Evolutionary conservation across 1,140 invertebrate species (phyloP).

Genomic region (Diabrotica virgifera): DNA sequence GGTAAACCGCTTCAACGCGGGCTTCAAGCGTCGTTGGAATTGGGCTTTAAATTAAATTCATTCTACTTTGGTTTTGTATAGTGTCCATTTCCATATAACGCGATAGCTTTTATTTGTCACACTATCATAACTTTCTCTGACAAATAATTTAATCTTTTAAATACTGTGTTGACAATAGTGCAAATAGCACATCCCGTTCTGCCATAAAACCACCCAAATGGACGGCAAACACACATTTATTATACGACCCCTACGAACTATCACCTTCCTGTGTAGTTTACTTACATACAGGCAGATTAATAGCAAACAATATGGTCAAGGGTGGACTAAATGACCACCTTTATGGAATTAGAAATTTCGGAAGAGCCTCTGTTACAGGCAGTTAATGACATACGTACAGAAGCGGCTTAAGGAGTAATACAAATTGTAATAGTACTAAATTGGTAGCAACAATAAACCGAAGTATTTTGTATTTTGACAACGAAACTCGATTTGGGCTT

Average conservation of each 20-base stretch:
- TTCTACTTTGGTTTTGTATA: too few species aligned
- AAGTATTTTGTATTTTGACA: too few species aligned
- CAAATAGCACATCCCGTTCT: neutral
- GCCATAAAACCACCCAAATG: too few species aligned
- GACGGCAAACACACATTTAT: conserved; percentile 7
- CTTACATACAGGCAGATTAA: conserved; percentile 30
- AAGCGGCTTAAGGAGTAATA: neutral
- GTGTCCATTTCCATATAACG: too few species aligned
- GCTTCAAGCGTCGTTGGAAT: too few species aligned
- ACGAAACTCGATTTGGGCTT: too few species aligned
- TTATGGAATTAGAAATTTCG: conserved; percentile 29
- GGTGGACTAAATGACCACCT: conserved; percentile 25
- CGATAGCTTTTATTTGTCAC: neutral
- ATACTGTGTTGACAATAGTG: neutral
- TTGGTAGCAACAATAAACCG: too few species aligned
- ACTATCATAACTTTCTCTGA: conserved; percentile 4
- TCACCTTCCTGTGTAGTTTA: conserved; percentile 20
- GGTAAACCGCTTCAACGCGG: too few species aligned
- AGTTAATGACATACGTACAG: conserved; percentile 17
- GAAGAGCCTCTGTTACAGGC: conserved; percentile 11
- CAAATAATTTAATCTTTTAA: neutral
- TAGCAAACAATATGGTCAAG: conserved; percentile 30
- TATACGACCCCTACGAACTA: conserved; percentile 11
- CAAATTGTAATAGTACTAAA: neutral
- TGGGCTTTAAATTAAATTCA: too few species aligned